Evolutionary conservation across 2,888 invertebrate genomes (phyloP), one percentile per base, ranked within the genome.

Genomic region (Drepanosiphum platanoidis): DNA sequence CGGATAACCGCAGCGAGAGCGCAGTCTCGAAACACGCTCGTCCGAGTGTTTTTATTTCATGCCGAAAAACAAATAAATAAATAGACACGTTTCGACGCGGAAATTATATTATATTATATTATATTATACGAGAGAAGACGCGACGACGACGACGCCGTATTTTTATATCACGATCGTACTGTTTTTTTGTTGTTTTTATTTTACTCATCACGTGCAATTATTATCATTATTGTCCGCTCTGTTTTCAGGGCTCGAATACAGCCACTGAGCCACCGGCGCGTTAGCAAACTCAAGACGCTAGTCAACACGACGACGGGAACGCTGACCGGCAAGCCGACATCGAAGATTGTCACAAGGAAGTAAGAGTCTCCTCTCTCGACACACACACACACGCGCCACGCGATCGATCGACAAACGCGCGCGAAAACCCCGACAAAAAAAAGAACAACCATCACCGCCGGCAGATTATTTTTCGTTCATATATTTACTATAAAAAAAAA

Each of bases 321-420:
- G 71, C 2, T 32, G 22, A 27, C 42, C 66, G 74, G 80, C 70
- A 52, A 34, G 58, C 36, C 80, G 58, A 70, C 80, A 30, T 22
- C 66, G 27, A 72, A 39, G 30, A 75, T 66, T 34, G 75, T 81
- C 13, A 68, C 84, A 68, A 84, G 68, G 75, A 68, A 84, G 74
- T 83, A 74, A 83, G 83, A n/a, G n/a, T n/a, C n/a, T n/a, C n/a
- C n/a, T n/a, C 32, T 46, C 58, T 72, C 66, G 46, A 71, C 70
- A 71, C 70, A 75, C 58, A 75, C 52, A 75, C 34, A 58, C 58
- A n/a, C n/a, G n/a, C n/a, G n/a, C n/a, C n/a, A n/a, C n/a, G n/a
- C n/a, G n/a, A n/a, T n/a, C n/a, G n/a, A n/a, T n/a, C n/a, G n/a
- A n/a, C n/a, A n/a, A n/a, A n/a, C n/a, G n/a, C n/a, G n/a, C n/a